phyloP scores from a whole-genome alignment of 2,888 invertebrate genomes.

The Pachydiplax longipennis region DNA sequence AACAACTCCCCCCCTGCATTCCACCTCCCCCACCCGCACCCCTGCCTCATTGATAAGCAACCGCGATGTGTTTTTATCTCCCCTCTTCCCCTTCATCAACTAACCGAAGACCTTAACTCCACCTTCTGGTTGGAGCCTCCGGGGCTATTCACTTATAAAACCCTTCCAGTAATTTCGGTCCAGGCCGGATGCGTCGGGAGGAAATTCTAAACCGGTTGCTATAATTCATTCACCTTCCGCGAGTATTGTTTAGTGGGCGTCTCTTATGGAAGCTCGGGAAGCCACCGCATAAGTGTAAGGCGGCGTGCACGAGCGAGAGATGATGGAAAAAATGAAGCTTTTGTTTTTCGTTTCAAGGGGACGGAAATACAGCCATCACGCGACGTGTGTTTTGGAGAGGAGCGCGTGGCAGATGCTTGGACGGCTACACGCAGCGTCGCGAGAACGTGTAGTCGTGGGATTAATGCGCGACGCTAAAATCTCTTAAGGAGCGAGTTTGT shows the following conservation, averaged over 20 bases:
- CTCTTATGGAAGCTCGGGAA: neutral
- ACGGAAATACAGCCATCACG: slow-evolving; percentile 9
- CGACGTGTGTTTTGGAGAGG: neutral
- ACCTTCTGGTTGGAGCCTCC: neutral
- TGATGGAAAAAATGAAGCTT: neutral
- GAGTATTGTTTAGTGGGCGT: slow-evolving; percentile 22
- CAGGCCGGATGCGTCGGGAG: neutral
- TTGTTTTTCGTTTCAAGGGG: neutral
- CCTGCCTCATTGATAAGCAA: slow-evolving; percentile 20
- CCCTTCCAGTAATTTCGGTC: slow-evolving; percentile 19
- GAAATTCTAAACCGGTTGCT: slow-evolving; percentile 8
- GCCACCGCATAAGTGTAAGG: slow-evolving; percentile 8
- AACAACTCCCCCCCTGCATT: neutral
- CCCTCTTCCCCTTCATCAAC: neutral
- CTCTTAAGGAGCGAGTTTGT: neutral
- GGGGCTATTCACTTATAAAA: neutral
- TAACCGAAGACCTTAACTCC: neutral
- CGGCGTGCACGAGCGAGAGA: neutral
- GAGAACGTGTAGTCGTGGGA: neutral
- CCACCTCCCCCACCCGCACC: neutral
- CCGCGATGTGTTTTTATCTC: neutral
- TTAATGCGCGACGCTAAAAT: neutral
- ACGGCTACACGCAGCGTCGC: neutral
- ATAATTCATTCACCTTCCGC: slow-evolving; percentile 27
- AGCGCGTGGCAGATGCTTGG: no score